These are phyloP conservation scores for Limnodromus scolopaceus DNA, from an alignment of 2,797 vertebrate species.

Conservation along the genomic window DNA sequence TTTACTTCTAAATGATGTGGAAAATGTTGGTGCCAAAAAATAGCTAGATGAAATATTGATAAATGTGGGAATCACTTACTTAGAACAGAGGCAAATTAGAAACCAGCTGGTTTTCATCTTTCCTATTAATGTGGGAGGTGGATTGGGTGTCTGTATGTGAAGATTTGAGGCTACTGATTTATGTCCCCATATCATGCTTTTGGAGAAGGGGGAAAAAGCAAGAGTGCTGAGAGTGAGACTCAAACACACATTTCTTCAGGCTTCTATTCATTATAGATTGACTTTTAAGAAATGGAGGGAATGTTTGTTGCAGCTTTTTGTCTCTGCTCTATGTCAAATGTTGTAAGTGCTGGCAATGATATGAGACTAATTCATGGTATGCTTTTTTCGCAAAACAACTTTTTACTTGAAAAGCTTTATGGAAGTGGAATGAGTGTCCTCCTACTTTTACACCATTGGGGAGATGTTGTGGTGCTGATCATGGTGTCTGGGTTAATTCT, in stretches of 20 bases:
- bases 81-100: slow-evolving; percentile 47
- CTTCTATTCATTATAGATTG: background rate
- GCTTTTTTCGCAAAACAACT: background rate
- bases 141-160: background rate
- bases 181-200: background rate
- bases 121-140: slow-evolving; percentile 11
- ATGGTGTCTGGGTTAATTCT: background rate
- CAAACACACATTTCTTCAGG: background rate
- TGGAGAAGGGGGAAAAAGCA: background rate
- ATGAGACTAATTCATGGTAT: background rate
- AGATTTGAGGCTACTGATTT: slow-evolving; percentile 27
- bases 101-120: slow-evolving; percentile 58
- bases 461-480: background rate
- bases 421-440: background rate
- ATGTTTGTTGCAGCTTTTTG: background rate
- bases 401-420: background rate
- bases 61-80: slow-evolving; percentile 55
- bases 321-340: background rate
- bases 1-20: background rate
- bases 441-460: accelerated
- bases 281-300: background rate
- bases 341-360: background rate
- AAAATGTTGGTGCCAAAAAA: slow-evolving; percentile 46
- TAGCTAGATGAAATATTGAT: slow-evolving; percentile 58
- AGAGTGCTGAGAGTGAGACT: background rate